phyloP scores from a whole-genome alignment of 37 sponge, comb jelly and placozoan genomes.

The Diacarnus erythraeanus region DNA sequence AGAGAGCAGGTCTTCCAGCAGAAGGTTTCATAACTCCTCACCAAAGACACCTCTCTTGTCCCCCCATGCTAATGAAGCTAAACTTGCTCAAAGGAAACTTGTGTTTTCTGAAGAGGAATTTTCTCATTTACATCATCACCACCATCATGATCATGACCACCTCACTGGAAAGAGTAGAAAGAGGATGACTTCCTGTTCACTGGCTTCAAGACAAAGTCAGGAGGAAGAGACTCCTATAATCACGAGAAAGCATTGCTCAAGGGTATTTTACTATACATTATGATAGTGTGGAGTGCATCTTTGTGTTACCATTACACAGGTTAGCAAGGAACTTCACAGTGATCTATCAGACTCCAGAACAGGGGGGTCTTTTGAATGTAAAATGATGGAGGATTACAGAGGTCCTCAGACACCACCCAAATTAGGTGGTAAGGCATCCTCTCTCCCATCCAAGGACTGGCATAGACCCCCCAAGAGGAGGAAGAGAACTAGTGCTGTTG shows the following conservation, averaged over 20 bases:
- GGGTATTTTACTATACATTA: neutral
- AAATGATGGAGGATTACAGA: neutral
- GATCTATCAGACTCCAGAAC: no score
- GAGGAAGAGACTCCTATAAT: conserved; percentile 7
- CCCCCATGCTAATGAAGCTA: conserved; percentile 7
- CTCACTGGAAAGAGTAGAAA: neutral
- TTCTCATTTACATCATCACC: no score
- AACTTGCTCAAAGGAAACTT: conserved; percentile 12
- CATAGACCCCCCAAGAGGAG: conserved; percentile 17
- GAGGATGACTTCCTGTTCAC: neutral
- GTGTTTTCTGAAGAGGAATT: conserved; percentile 10
- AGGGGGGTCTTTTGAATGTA: neutral
- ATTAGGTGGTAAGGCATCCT: neutral
- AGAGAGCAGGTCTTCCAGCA: conserved; percentile 15
- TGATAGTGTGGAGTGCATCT: neutral
- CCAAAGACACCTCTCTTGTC: neutral
- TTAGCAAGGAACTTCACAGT: no score
- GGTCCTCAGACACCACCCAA: neutral
- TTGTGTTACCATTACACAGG: neutral
- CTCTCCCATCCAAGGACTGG: neutral
- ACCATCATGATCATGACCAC: neutral
- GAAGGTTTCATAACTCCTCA: neutral
- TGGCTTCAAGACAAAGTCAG: neutral
- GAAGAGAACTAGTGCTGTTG: conserved; percentile 1
- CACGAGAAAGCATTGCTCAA: neutral